These are phyloP conservation scores for Cariama cristata DNA, from an alignment of 2,113 vertebrate species.

Conservation along the genomic window DNA sequence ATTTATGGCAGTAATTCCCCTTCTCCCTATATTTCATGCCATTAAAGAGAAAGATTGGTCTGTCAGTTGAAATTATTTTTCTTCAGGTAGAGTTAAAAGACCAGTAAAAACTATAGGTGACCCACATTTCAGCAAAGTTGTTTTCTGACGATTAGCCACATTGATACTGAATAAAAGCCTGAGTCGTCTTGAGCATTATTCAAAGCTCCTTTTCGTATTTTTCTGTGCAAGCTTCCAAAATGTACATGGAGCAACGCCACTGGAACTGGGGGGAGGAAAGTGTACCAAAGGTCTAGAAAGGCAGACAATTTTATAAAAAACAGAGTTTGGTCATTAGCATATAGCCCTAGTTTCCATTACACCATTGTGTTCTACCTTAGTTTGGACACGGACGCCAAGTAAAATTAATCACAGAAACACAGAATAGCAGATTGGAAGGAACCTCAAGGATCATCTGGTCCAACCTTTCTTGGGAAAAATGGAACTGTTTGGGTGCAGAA, in stretches of 20 bases:
- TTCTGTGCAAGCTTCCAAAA: neutral
- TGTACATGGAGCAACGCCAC: neutral
- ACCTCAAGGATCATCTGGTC: neutral
- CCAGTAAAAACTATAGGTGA: neutral
- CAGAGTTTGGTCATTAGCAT: neutral
- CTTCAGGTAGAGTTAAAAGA: neutral
- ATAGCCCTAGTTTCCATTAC: neutral
- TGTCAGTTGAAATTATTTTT: neutral
- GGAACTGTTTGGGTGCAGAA: neutral
- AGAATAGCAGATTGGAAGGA: neutral
- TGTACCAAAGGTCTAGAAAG: neutral
- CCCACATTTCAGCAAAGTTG: neutral
- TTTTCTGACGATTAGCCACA: neutral
- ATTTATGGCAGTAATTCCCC: constrained; percentile 39
- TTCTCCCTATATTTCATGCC: neutral
- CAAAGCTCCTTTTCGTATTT: neutral
- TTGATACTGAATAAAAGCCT: neutral
- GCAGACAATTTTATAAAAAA: neutral
- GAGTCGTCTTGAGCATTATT: neutral
- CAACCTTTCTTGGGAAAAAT: neutral
- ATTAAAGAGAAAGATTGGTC: constrained; percentile 22
- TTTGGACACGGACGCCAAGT: neutral
- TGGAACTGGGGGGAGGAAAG: neutral
- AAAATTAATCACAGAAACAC: neutral
- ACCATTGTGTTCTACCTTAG: neutral